A percentile compares a stretch with the other conserved stretches of the same genome.
Evolutionary conservation across 2,797 vertebrate genomes (phyloP).

Genomic region (Echiichthys vipera): DNA sequence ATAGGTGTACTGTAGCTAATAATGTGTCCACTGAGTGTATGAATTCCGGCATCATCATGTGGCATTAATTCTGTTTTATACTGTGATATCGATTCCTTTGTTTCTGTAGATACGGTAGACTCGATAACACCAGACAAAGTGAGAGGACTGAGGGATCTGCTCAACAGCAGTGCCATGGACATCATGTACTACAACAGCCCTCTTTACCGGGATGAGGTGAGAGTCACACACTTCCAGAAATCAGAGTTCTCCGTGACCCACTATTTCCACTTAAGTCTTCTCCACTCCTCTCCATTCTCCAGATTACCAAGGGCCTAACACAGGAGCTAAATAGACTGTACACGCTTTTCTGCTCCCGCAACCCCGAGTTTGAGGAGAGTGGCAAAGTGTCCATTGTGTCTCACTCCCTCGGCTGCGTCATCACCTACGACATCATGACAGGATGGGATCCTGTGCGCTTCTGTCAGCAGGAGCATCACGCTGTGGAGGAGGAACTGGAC

Average conservation of each 20-base stretch:
- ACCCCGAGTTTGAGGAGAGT: constrained; percentile 93
- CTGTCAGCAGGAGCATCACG: constrained; percentile 92
- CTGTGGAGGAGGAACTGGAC: constrained; percentile 89
- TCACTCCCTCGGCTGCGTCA: constrained; percentile 97
- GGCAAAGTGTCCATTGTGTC: constrained; percentile 98
- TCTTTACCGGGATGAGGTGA: constrained; percentile 96
- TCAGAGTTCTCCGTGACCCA: fast-evolving
- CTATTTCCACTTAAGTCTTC: neutral
- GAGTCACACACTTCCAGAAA: constrained; percentile 22
- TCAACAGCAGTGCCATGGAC: constrained; percentile 99
- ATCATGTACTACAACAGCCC: constrained; percentile 99
- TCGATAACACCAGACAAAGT: constrained; percentile 99
- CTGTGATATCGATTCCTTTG: constrained; percentile 17
- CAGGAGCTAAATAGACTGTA: constrained; percentile 96
- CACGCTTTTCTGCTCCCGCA: constrained; percentile 95
- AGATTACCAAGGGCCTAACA: constrained; percentile 97
- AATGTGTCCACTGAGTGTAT: neutral
- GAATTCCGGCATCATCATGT: neutral
- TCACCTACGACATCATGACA: constrained; percentile 98
- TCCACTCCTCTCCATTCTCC: neutral
- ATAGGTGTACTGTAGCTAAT: neutral
- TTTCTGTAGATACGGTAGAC: constrained; percentile 93
- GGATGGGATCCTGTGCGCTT: constrained; percentile 97
- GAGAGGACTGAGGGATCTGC: constrained; percentile 93
- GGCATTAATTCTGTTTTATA: neutral